phyloP scores from a whole-genome alignment of 2,113 vertebrate species.

The Ahaetulla prasina region DNA sequence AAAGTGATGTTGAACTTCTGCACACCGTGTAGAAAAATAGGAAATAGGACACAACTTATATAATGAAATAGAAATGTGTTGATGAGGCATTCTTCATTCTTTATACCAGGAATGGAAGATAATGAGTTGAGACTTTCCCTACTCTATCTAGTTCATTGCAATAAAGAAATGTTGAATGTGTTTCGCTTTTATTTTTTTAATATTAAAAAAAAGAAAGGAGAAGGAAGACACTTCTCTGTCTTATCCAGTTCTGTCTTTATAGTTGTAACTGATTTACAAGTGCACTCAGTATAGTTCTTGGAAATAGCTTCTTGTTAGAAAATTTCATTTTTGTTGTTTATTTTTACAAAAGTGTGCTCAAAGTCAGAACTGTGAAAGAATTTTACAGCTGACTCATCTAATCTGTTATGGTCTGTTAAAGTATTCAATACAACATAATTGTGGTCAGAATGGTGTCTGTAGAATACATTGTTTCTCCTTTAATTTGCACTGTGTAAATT shows the following conservation, averaged over 20 bases:
- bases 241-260: background rate
- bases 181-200: background rate
- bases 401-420: background rate
- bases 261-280: background rate
- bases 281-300: background rate
- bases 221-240: background rate
- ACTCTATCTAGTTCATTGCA: background rate
- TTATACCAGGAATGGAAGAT: background rate
- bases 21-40: background rate
- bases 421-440: background rate
- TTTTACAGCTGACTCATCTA: background rate
- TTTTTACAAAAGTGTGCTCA: background rate
- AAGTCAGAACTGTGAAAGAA: background rate
- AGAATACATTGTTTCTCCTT: background rate
- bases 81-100: background rate
- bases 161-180: background rate
- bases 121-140: background rate
- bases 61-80: accelerated
- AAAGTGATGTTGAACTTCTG: background rate
- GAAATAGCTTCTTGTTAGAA: background rate
- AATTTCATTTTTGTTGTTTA: background rate
- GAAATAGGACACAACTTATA: accelerated
- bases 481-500: background rate
- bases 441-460: background rate
- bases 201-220: background rate